A percentile compares a stretch with the other conserved stretches of the same genome.
Evolutionary conservation across 2,113 vertebrate species (phyloP).

Genomic region (Cyanoderma ruficeps): DNA sequence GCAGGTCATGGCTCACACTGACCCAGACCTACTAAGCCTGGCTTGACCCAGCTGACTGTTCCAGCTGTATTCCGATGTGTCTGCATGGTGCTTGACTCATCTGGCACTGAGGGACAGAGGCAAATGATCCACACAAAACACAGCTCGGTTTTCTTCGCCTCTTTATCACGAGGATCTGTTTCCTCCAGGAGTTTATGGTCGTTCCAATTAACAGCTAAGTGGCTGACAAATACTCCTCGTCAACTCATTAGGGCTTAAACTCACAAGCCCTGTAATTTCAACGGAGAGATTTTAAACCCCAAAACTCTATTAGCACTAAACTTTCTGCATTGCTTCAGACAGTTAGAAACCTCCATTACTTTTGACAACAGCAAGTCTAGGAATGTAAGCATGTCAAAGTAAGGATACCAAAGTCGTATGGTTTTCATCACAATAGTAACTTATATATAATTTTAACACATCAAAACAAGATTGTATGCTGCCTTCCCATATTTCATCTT

Average conservation of each 20-base stretch:
- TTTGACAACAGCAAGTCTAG: background rate
- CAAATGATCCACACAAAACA: background rate
- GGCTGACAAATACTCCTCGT: background rate
- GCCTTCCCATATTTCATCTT: background rate
- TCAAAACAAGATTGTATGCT: background rate
- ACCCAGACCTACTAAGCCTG: constrained; percentile 41
- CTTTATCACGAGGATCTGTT: background rate
- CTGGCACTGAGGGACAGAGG: constrained; percentile 9
- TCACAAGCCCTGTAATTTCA: background rate
- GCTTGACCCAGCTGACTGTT: constrained; percentile 21
- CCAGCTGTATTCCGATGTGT: background rate
- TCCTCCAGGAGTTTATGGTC: background rate
- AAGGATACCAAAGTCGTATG: background rate
- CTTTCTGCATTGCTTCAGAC: background rate
- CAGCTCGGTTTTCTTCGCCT: background rate
- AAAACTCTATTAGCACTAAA: background rate
- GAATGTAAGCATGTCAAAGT: constrained; percentile 30
- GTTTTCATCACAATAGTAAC: background rate
- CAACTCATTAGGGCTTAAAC: background rate
- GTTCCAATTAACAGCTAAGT: background rate
- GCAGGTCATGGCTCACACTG: background rate
- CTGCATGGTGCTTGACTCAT: background rate
- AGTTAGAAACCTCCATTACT: background rate
- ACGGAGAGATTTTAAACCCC: background rate
- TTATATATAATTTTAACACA: background rate